phyloP scores from a whole-genome alignment of 2,113 vertebrate species.

The Cyanoramphus novaezelandiae region DNA sequence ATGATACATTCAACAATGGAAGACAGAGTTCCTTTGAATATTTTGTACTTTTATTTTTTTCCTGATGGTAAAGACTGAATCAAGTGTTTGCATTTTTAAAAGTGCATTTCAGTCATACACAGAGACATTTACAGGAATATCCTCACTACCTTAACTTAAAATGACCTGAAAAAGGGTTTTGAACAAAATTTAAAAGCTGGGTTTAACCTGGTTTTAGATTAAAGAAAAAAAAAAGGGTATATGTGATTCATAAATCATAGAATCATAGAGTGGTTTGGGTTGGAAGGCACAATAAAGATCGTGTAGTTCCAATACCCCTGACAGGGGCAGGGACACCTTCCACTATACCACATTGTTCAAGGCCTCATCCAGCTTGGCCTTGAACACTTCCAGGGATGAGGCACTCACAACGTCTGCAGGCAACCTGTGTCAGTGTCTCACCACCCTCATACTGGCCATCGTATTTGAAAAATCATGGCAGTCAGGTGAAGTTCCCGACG shows the following conservation, averaged over 20 bases:
- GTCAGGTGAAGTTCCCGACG: too few relatives aligned
- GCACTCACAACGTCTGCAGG: background rate
- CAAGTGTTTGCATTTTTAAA: background rate
- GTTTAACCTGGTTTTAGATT: background rate
- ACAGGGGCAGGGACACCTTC: background rate
- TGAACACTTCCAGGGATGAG: background rate
- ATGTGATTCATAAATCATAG: background rate
- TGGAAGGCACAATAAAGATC: background rate
- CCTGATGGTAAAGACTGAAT: background rate
- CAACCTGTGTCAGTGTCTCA: background rate
- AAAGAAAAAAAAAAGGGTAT: background rate
- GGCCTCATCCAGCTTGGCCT: background rate
- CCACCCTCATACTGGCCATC: background rate
- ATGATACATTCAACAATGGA: background rate
- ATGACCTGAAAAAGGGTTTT: fast-evolving
- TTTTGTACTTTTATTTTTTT: background rate
- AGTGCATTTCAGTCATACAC: background rate
- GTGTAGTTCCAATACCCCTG: background rate
- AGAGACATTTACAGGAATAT: background rate
- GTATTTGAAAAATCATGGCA: too few relatives aligned
- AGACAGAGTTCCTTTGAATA: background rate
- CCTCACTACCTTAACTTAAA: background rate
- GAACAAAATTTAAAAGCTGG: background rate
- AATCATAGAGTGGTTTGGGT: background rate
- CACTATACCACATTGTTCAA: background rate